Evolutionary conservation across 53 echinoderm and acorn worm species (phyloP).

Genomic region (Luidia sarsii): DNA sequence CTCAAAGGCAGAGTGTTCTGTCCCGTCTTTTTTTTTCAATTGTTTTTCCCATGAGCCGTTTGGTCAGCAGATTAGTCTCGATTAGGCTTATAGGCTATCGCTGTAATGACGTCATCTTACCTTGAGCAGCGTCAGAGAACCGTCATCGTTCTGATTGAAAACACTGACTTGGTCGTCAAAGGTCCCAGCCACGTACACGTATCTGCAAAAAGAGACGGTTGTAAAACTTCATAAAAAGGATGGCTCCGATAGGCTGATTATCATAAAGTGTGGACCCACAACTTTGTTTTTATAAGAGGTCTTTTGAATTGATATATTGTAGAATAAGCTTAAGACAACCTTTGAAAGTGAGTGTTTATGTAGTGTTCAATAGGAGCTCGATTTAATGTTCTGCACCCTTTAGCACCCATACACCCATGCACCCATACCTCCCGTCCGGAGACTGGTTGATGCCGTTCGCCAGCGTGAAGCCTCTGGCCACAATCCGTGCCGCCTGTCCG

Average conservation of each 20-base stretch:
- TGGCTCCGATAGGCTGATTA: too few species aligned
- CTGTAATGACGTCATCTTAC: neutral
- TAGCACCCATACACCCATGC: too few species aligned
- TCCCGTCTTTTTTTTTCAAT: too few species aligned
- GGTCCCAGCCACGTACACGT: constrained; percentile 50
- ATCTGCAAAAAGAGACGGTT: constrained; percentile 41
- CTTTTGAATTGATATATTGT: too few species aligned
- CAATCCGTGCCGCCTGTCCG: constrained; percentile 47
- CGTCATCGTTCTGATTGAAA: constrained; percentile 12
- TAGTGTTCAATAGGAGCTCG: too few species aligned
- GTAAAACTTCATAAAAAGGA: too few species aligned
- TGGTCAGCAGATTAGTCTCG: neutral
- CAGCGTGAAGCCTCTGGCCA: constrained; percentile 47
- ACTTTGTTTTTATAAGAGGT: too few species aligned
- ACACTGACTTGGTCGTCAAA: constrained; percentile 38
- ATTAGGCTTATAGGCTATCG: constrained; percentile 3
- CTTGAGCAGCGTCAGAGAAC: constrained; percentile 39
- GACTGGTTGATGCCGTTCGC: constrained; percentile 76
- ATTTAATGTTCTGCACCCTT: too few species aligned
- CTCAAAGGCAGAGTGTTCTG: too few species aligned
- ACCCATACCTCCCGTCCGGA: constrained; percentile 60
- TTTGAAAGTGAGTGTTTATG: too few species aligned
- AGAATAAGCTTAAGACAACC: too few species aligned
- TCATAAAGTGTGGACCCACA: too few species aligned
- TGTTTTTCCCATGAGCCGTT: constrained; percentile 28